phyloP scores from a whole-genome alignment of 2,888 invertebrate species.

The Drosophila niveifrons region DNA sequence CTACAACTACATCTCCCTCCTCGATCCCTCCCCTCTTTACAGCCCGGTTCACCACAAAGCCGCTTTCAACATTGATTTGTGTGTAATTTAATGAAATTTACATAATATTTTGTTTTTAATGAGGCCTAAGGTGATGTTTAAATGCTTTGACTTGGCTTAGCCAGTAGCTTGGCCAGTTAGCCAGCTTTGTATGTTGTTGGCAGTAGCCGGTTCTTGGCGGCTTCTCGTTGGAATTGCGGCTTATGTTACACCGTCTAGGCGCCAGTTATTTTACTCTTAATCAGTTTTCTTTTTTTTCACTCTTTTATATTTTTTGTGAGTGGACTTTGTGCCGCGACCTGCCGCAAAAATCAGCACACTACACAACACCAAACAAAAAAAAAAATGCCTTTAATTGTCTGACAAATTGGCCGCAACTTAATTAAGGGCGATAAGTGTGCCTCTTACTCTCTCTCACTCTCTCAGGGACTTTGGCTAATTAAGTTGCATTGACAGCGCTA shows the following conservation, averaged over 20 bases:
- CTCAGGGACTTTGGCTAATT: constrained; percentile 56
- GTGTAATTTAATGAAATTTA: constrained; percentile 83
- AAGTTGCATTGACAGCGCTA: constrained; percentile 72
- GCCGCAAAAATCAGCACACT: constrained; percentile 54
- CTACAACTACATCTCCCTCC: not conserved
- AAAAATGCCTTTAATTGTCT: constrained; percentile 70
- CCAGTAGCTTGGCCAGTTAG: constrained; percentile 48
- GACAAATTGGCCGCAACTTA: constrained; percentile 81
- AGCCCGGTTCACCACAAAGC: not conserved
- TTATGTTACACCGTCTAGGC: constrained; percentile 57
- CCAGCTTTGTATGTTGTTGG: constrained; percentile 18
- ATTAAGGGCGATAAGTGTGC: constrained; percentile 72
- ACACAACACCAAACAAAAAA: too few species aligned
- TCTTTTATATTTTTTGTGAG: constrained; percentile 6
- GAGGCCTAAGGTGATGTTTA: constrained; percentile 83
- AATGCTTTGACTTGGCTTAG: constrained; percentile 80
- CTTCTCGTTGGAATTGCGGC: constrained; percentile 25
- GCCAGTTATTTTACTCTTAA: constrained; percentile 49
- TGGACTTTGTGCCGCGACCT: constrained; percentile 51
- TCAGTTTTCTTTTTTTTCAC: constrained; percentile 38
- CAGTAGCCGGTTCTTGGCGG: constrained; percentile 53
- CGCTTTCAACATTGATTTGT: constrained; percentile 74
- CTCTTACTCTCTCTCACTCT: not conserved
- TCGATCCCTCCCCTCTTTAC: not conserved
- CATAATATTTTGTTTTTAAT: constrained; percentile 83